These are phyloP conservation scores for Chironomus striatipennis DNA, from an alignment of 1,140 invertebrate species.

Conservation along the genomic window DNA sequence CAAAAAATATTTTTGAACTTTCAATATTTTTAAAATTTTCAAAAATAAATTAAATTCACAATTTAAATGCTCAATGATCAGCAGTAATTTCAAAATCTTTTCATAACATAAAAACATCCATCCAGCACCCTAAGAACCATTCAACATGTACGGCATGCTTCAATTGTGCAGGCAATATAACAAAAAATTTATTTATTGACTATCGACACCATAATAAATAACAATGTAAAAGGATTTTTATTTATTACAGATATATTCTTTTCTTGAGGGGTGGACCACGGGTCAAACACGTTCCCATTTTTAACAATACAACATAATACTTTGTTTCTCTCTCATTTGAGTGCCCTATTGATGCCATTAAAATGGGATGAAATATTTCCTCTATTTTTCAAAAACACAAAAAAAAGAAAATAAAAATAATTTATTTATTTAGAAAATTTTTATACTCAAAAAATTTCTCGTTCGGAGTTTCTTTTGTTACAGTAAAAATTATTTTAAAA, in stretches of 20 bases:
- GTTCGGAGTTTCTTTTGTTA: neutral
- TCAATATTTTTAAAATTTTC: no score
- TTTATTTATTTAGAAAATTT: neutral
- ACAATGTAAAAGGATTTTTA: slow-evolving; percentile 18
- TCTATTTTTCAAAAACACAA: neutral
- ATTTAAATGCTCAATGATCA: no score
- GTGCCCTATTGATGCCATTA: slow-evolving; percentile 12
- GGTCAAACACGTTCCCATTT: slow-evolving; percentile 17
- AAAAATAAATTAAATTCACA: no score
- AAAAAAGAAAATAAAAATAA: no score
- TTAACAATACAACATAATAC: neutral
- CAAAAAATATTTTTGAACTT: no score
- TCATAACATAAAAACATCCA: no score
- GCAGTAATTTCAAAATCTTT: no score
- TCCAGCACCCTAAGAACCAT: no score
- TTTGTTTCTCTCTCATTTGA: neutral
- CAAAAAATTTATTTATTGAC: slow-evolving; percentile 21
- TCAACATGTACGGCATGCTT: no score
- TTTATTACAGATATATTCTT: neutral
- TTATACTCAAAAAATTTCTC: neutral
- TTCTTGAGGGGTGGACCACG: slow-evolving; percentile 6
- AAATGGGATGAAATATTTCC: slow-evolving; percentile 12
- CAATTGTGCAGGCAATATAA: no score
- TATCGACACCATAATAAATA: slow-evolving; percentile 24
- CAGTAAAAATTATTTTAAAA: neutral